phyloP scores from a whole-genome alignment of 2,888 invertebrate species.

The Sesia apiformis region DNA sequence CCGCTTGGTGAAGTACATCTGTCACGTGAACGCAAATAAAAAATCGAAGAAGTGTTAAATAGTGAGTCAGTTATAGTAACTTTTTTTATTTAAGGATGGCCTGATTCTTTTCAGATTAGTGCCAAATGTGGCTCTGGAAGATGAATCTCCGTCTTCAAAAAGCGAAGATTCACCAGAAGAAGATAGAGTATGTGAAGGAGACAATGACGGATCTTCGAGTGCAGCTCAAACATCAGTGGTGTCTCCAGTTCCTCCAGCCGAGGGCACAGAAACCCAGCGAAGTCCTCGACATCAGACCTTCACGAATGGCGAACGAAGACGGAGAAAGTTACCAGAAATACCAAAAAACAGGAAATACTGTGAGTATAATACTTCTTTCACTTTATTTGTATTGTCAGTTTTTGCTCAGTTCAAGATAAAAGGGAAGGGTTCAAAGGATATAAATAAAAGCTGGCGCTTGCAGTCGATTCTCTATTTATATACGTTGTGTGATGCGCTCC shows the following conservation, averaged over 20 bases:
- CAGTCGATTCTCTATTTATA: conserved; percentile 10
- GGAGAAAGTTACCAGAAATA: conserved; percentile 91
- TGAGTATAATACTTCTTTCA: conserved; percentile 52
- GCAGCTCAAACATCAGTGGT: conserved; percentile 16
- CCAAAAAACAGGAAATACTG: conserved; percentile 88
- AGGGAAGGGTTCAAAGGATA: conserved; percentile 11
- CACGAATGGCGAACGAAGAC: conserved; percentile 76
- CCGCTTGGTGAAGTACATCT: neutral
- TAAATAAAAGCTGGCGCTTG: conserved; percentile 8
- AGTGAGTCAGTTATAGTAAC: neutral
- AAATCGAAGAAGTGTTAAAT: neutral
- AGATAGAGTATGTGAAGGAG: conserved; percentile 73
- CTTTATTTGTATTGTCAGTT: neutral
- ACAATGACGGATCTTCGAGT: conserved; percentile 52
- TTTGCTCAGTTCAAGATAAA: conserved; percentile 7
- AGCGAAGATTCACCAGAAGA: conserved; percentile 81
- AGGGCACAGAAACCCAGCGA: conserved; percentile 36
- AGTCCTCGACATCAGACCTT: conserved; percentile 55
- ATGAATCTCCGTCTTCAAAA: conserved; percentile 87
- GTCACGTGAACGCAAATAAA: neutral
- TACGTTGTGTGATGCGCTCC: conserved; percentile 18
- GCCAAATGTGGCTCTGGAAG: conserved; percentile 87
- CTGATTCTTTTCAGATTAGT: conserved; percentile 76
- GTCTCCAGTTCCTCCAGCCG: conserved; percentile 38
- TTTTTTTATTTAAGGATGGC: too few relatives aligned